Conservation (phyloP, 2,113 vertebrate species). For the Rhombomys opimus region DNA sequence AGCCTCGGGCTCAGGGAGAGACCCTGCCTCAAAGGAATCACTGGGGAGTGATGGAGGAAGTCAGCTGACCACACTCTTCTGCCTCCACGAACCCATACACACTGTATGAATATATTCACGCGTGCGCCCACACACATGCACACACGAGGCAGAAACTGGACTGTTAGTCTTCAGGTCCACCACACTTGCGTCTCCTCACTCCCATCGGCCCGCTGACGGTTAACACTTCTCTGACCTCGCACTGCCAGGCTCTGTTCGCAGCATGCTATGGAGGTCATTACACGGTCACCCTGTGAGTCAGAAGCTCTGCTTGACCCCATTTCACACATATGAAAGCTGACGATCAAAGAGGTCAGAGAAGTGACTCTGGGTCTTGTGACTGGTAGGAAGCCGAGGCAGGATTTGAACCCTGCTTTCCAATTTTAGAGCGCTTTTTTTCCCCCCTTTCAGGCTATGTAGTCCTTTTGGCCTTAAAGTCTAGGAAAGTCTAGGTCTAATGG, state of each 20-base stretch:
- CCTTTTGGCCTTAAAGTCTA: not conserved
- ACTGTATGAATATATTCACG: too few species aligned
- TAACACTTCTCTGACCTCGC: not conserved
- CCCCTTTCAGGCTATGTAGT: not conserved
- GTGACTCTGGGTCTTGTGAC: not conserved
- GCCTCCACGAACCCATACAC: not conserved
- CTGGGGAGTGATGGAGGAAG: not conserved
- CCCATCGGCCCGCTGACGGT: not conserved
- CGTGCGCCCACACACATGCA: too few species aligned
- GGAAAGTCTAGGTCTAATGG: not conserved
- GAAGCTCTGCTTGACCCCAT: not conserved
- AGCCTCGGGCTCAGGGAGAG: not conserved
- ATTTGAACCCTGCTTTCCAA: not conserved
- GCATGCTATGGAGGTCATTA: not conserved
- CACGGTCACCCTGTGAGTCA: not conserved
- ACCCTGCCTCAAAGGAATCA: too few species aligned
- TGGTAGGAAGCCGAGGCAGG: not conserved
- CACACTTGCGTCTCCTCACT: not conserved
- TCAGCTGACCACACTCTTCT: not conserved
- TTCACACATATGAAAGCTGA: not conserved
- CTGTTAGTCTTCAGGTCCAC: not conserved
- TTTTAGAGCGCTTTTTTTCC: not conserved
- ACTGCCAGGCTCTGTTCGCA: not conserved
- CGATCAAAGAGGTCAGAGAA: not conserved
- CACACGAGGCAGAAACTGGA: not conserved